Evolutionary conservation across 1,140 invertebrate species (phyloP).

Genomic region (Drosophila albomicans): DNA sequence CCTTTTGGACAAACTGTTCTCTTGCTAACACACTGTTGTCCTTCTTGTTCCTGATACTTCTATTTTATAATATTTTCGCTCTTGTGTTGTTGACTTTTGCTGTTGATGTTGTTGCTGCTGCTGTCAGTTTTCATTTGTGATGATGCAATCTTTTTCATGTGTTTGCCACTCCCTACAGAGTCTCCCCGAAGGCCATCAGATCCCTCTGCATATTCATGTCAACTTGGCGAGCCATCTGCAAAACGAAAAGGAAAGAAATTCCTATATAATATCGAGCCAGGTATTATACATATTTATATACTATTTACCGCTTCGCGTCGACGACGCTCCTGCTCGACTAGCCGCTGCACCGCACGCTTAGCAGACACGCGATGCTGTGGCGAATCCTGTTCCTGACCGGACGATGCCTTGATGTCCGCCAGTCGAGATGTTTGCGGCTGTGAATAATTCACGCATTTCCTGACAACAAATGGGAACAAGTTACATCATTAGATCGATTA

Average conservation of each 20-base stretch:
- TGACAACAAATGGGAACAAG: constrained; percentile 49
- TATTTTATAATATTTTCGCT: neutral
- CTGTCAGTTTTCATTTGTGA: constrained; percentile 1
- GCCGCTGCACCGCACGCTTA: constrained; percentile 91
- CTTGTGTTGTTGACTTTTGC: neutral
- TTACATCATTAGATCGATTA: too few relatives aligned
- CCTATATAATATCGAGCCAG: neutral
- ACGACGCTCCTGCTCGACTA: constrained; percentile 94
- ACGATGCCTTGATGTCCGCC: constrained; percentile 87
- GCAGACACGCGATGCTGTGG: constrained; percentile 89
- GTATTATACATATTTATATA: too few relatives aligned
- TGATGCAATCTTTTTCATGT: constrained; percentile 4
- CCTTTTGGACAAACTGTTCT: neutral
- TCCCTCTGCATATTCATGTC: constrained; percentile 99
- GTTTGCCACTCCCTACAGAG: constrained; percentile 88
- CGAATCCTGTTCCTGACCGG: constrained; percentile 84
- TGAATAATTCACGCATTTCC: constrained; percentile 86
- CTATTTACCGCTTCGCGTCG: constrained; percentile 94
- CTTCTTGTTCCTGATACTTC: neutral
- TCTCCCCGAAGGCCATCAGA: constrained; percentile 98
- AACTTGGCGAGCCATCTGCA: constrained; percentile 96
- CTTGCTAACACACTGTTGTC: constrained; percentile 9
- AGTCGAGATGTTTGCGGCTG: constrained; percentile 83
- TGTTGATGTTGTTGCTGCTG: too few relatives aligned
- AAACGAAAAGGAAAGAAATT: neutral